These are phyloP conservation scores for Novumbra hubbsi DNA, from an alignment of 2,797 vertebrate genomes.

Conservation along the genomic window DNA sequence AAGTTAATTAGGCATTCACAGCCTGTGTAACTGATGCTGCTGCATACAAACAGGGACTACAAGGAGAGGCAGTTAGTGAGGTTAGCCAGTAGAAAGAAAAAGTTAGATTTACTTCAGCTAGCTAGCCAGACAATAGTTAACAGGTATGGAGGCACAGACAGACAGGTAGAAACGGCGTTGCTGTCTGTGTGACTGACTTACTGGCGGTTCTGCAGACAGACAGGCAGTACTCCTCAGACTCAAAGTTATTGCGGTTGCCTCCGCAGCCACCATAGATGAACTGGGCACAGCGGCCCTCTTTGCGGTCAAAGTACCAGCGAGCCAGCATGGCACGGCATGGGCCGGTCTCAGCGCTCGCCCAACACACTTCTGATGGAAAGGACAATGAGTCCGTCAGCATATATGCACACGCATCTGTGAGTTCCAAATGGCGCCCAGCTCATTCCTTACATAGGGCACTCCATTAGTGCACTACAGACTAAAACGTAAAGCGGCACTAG, in stretches of 20 bases:
- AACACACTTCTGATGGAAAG: constrained; percentile 93
- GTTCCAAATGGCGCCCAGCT: not conserved
- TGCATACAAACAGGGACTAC: constrained; percentile 51
- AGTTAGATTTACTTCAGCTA: constrained; percentile 44
- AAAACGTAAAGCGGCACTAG: too few species aligned
- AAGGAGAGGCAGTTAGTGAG: constrained; percentile 35
- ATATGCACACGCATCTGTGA: not conserved
- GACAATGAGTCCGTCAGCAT: constrained; percentile 20
- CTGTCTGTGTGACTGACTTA: constrained; percentile 86
- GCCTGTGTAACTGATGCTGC: constrained; percentile 7
- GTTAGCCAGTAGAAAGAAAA: constrained; percentile 33
- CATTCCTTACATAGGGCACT: not conserved
- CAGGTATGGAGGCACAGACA: constrained; percentile 11
- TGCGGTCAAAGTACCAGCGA: constrained; percentile 95
- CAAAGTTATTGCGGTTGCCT: constrained; percentile 99
- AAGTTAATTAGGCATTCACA: not conserved
- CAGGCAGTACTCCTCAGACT: constrained; percentile 96
- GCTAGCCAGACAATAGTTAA: constrained; percentile 27
- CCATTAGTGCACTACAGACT: not conserved
- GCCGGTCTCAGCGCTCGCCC: constrained; percentile 91
- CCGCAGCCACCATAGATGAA: constrained; percentile 99
- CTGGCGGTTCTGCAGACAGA: constrained; percentile 96
- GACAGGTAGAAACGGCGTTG: constrained; percentile 19
- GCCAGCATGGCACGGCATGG: constrained; percentile 93
- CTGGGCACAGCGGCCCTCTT: constrained; percentile 89